Evolutionary conservation across 1,140 invertebrate genomes (phyloP).

Genomic region (Myzus persicae): DNA sequence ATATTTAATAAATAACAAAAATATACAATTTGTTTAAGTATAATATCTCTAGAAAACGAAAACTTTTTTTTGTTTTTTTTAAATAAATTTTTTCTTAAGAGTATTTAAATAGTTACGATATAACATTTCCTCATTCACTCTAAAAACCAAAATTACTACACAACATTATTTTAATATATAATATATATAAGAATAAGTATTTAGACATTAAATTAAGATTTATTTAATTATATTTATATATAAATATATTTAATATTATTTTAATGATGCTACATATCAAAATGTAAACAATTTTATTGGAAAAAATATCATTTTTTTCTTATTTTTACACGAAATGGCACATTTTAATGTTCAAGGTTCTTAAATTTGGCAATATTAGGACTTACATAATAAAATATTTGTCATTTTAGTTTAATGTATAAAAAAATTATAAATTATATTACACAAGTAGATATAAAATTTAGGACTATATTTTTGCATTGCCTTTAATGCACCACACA

Average conservation of each 20-base stretch:
- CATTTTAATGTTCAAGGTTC: constrained; percentile 55
- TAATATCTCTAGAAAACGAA: constrained; percentile 58
- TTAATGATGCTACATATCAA: constrained; percentile 58
- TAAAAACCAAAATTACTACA: constrained; percentile 58
- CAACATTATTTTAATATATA: constrained; percentile 57
- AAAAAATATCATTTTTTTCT: constrained; percentile 47
- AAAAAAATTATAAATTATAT: constrained; percentile 55
- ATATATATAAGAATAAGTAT: constrained; percentile 58
- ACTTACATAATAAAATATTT: constrained; percentile 56
- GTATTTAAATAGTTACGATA: constrained; percentile 56
- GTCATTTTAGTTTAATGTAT: constrained; percentile 36
- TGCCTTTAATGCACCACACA: neutral
- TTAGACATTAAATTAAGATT: constrained; percentile 57
- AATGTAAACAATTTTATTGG: constrained; percentile 56
- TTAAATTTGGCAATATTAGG: constrained; percentile 57
- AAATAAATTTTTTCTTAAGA: constrained; percentile 53
- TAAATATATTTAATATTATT: constrained; percentile 52
- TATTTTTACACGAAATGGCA: constrained; percentile 54
- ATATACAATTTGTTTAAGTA: constrained; percentile 59
- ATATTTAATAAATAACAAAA: constrained; percentile 59
- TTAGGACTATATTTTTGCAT: constrained; percentile 39
- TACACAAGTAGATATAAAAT: constrained; percentile 57
- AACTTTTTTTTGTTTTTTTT: constrained; percentile 48
- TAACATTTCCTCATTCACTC: constrained; percentile 57
- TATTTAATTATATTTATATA: constrained; percentile 53